phyloP scores from a whole-genome alignment of 2,888 invertebrate genomes.

The Leucania comma region DNA sequence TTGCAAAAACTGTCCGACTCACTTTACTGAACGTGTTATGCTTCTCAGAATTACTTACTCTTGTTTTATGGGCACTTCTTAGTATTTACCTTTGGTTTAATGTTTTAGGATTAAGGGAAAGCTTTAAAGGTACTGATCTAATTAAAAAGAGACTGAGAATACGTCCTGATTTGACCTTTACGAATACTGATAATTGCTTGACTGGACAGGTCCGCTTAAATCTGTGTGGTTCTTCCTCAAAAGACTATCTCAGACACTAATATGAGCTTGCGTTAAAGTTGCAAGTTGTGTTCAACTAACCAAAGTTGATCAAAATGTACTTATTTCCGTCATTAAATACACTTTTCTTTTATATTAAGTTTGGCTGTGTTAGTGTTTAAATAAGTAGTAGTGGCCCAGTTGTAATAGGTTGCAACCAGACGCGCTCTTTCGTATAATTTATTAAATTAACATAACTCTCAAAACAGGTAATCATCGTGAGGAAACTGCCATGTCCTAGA shows the following conservation, averaged over 20 bases:
- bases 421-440: neutral
- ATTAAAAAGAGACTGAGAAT: neutral
- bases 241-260: no score
- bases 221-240: no score
- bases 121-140: neutral
- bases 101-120: neutral
- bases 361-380: neutral
- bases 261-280: neutral
- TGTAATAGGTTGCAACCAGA: no score
- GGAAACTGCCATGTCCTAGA: neutral
- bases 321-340: neutral
- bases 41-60: slow-evolving; percentile 58
- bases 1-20: slow-evolving; percentile 62
- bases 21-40: slow-evolving; percentile 56
- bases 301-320: neutral
- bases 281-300: neutral
- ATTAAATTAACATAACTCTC: neutral
- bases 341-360: no score
- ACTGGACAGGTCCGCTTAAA: no score
- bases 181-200: no score
- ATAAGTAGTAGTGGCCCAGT: neutral
- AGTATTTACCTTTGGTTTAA: neutral
- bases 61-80: slow-evolving; percentile 17
- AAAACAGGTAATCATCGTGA: neutral
- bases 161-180: no score